Evolutionary conservation across 2,888 invertebrate species (phyloP).

Genomic region (Magallana nippona): DNA sequence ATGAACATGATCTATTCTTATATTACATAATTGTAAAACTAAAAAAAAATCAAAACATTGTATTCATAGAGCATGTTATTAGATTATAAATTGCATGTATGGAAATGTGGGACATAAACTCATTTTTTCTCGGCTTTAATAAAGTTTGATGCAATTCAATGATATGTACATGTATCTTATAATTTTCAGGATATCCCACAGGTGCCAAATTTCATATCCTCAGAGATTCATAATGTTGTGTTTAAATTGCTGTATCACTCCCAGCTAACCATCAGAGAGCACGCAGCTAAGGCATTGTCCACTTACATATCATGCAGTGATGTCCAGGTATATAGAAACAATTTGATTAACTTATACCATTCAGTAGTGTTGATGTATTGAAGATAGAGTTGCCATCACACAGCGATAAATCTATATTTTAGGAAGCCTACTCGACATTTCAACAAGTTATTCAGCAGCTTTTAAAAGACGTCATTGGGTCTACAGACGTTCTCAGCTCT

Average conservation of each 20-base stretch:
- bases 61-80: too few species aligned
- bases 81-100: too few species aligned
- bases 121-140: neutral
- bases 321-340: slow-evolving; percentile 59
- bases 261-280: slow-evolving; percentile 77
- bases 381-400: too few species aligned
- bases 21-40: too few species aligned
- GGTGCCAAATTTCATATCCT: slow-evolving; percentile 72
- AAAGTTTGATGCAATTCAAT: neutral
- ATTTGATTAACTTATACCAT: too few species aligned
- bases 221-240: slow-evolving; percentile 66
- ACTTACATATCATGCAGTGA: slow-evolving; percentile 73
- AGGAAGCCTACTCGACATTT: slow-evolving; percentile 55
- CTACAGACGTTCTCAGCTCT: neutral
- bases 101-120: neutral
- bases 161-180: neutral
- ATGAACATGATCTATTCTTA: too few species aligned
- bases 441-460: slow-evolving; percentile 50
- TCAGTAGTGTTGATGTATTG: too few species aligned
- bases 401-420: slow-evolving; percentile 10
- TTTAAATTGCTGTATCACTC: slow-evolving; percentile 73
- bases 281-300: slow-evolving; percentile 74
- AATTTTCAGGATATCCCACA: slow-evolving; percentile 17
- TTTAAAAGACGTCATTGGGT: neutral
- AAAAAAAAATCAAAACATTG: too few species aligned